A percentile compares a stretch with the other conserved stretches of the same genome.
phyloP scores from a whole-genome alignment of 2,888 invertebrate species.

The Empis stercorea region DNA sequence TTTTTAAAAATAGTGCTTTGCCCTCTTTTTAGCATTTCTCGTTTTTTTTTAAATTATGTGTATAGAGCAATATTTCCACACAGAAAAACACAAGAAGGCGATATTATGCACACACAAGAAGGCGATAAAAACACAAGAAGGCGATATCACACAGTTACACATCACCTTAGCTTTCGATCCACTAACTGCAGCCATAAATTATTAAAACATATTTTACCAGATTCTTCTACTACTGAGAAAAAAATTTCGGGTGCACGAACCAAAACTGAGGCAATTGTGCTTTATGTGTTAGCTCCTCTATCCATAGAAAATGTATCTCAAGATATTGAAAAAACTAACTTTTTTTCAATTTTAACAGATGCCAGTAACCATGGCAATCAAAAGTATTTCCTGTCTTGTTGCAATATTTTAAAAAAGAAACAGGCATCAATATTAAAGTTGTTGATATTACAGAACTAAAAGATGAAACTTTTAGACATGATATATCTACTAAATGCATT shows the following conservation, averaged over 20 bases:
- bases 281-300: background rate
- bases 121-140: slow-evolving; percentile 16
- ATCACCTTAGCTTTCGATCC: slow-evolving; percentile 18
- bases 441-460: slow-evolving; percentile 7
- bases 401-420: slow-evolving; percentile 15
- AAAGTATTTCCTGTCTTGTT: slow-evolving; percentile 16
- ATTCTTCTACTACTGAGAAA: slow-evolving; percentile 15
- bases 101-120: slow-evolving; percentile 1
- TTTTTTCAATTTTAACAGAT: slow-evolving; percentile 12
- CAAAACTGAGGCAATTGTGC: background rate
- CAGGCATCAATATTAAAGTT: slow-evolving; percentile 13
- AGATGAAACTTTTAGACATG: slow-evolving; percentile 6
- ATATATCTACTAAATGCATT: slow-evolving; percentile 6
- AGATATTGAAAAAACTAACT: slow-evolving; percentile 3
- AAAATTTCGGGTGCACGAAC: slow-evolving; percentile 1
- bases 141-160: slow-evolving; percentile 19
- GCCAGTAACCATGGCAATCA: slow-evolving; percentile 14
- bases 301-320: background rate
- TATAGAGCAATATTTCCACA: slow-evolving; percentile 4
- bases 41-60: background rate
- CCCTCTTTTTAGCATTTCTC: no score
- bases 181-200: slow-evolving; percentile 17
- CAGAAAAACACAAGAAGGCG: slow-evolving; percentile 6
- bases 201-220: no score
- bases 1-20: no score